phyloP scores from a whole-genome alignment of 2,888 invertebrate genomes.

The Linnaemya vulpina region DNA sequence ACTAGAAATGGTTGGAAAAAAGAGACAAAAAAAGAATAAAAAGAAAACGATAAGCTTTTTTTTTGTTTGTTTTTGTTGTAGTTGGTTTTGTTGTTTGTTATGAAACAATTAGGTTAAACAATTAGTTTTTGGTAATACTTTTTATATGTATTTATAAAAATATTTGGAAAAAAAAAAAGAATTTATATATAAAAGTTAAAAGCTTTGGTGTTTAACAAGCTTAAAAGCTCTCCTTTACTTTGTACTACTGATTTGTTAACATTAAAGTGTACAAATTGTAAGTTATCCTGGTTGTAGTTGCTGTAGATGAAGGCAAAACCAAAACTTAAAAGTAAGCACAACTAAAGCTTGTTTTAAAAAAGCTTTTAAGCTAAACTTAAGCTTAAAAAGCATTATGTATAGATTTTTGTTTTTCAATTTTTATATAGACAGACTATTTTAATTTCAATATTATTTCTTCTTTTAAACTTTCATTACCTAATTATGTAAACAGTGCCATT shows the following conservation, averaged over 20 bases:
- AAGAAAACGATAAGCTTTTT: conserved; percentile 71
- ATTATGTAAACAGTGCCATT: conserved; percentile 83
- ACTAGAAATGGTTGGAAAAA: conserved; percentile 82
- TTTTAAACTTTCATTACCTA: conserved; percentile 77
- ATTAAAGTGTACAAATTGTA: conserved; percentile 60
- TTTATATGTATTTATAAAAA: conserved; percentile 18
- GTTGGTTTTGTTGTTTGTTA: conserved; percentile 9
- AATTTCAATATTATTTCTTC: conserved; percentile 53
- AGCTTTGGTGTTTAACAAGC: conserved; percentile 68
- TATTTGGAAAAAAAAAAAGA: conserved; percentile 22
- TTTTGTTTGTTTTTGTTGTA: conserved; percentile 34
- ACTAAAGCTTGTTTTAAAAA: conserved; percentile 66
- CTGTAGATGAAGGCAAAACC: conserved; percentile 61
- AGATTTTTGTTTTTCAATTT: conserved; percentile 40
- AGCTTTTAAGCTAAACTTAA: conserved; percentile 70
- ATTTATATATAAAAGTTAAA: conserved; percentile 36
- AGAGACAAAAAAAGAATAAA: conserved; percentile 74
- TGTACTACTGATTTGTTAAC: conserved; percentile 33
- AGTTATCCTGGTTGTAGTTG: conserved; percentile 43
- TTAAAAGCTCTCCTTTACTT: conserved; percentile 61
- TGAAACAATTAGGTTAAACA: conserved; percentile 27
- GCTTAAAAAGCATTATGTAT: conserved; percentile 62
- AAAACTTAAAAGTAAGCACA: conserved; percentile 67
- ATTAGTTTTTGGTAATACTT: conserved; percentile 30
- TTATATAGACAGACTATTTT: conserved; percentile 28